A percentile compares a stretch with the other conserved stretches of the same genome.
Conservation (phyloP, 2,888 invertebrate species). For the Dynastes grantii region DNA sequence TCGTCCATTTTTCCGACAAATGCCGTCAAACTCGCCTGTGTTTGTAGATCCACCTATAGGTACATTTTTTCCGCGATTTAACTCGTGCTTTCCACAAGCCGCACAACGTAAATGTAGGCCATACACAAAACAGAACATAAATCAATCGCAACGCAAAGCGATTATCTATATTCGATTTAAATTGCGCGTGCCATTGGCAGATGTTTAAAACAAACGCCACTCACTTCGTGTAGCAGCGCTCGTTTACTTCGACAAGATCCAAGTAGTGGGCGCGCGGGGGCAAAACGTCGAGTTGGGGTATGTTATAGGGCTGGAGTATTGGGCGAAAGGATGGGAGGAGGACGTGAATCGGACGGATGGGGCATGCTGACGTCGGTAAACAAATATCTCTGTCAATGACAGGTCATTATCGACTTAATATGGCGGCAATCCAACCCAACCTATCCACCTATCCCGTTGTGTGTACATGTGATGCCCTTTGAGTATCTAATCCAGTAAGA, state of each 20-base stretch:
- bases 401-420: slow-evolving; percentile 58
- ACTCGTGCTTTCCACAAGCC: neutral
- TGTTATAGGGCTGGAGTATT: neutral
- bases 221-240: neutral
- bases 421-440: slow-evolving; percentile 45
- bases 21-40: neutral
- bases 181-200: slow-evolving; percentile 49
- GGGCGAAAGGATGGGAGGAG: slow-evolving; percentile 7
- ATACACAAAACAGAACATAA: slow-evolving; percentile 16
- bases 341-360: slow-evolving; percentile 39
- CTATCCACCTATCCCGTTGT: slow-evolving; percentile 2
- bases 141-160: slow-evolving; percentile 43
- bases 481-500: neutral
- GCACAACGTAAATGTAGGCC: neutral
- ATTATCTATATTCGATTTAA: slow-evolving; percentile 51
- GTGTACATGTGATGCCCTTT: slow-evolving; percentile 55
- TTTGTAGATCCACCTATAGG: neutral
- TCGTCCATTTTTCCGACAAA: slow-evolving; percentile 12
- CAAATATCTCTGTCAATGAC: slow-evolving; percentile 57
- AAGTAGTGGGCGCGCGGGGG: neutral
- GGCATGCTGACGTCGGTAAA: slow-evolving; percentile 49
- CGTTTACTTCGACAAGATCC: slow-evolving; percentile 34
- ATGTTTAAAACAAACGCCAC: slow-evolving; percentile 51
- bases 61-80: neutral
- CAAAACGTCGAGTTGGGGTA: neutral